These are phyloP conservation scores for Hylia prasina DNA, from an alignment of 2,113 vertebrate species.

Conservation along the genomic window DNA sequence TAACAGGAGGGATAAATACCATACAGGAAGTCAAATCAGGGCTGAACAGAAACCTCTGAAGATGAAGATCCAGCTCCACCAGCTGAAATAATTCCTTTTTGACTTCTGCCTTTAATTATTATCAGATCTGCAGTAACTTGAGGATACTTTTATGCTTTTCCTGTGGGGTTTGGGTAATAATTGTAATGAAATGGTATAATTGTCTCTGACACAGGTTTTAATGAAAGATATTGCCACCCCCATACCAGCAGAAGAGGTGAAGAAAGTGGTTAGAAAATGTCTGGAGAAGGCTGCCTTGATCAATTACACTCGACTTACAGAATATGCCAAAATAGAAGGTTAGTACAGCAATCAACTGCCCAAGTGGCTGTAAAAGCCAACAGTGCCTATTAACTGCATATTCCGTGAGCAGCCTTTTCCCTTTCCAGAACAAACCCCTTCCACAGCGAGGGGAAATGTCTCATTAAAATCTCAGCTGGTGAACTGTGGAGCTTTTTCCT, in stretches of 20 bases:
- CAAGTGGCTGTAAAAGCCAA: conserved; percentile 69
- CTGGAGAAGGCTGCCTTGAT: conserved; percentile 92
- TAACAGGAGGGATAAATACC: neutral
- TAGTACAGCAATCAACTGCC: conserved; percentile 69
- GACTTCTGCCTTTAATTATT: neutral
- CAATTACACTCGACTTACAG: conserved; percentile 94
- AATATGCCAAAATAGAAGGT: conserved; percentile 95
- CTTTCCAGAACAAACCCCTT: conserved; percentile 70
- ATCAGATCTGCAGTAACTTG: neutral
- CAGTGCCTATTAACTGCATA: conserved; percentile 72
- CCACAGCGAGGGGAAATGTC: conserved; percentile 79
- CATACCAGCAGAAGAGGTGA: conserved; percentile 92
- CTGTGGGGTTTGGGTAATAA: neutral
- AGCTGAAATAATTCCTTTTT: neutral
- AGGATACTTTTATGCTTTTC: neutral
- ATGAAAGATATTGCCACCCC: conserved; percentile 98
- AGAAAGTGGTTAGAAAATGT: conserved; percentile 89
- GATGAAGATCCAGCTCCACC: neutral
- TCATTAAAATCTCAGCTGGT: conserved; percentile 86
- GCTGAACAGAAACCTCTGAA: neutral
- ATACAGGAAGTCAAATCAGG: neutral
- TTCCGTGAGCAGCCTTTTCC: conserved; percentile 67
- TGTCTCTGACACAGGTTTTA: conserved; percentile 80
- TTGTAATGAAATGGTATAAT: conserved; percentile 12
- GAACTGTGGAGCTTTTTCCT: conserved; percentile 80